Evolutionary conservation across 2,797 vertebrate genomes (phyloP), one percentile per base, ranked within the genome.

Genomic region (Dendrocincla tyrannina): DNA sequence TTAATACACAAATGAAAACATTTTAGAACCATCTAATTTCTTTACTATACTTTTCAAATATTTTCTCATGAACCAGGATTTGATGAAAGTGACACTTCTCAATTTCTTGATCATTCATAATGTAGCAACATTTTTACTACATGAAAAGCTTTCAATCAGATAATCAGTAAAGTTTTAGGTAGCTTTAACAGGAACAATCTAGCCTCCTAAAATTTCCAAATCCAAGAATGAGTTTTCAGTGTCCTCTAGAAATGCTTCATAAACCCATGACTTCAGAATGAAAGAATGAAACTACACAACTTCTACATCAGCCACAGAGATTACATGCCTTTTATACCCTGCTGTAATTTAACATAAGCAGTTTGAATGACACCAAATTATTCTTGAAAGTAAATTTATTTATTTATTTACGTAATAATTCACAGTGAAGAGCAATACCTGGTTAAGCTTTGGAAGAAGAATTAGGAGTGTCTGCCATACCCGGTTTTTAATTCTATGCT

Each of bases 401-500:
- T 19, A 62, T 5, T 14, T 28, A 59, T 55, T 77, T 50, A 41
- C 63, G 41, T 77, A 32, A 55, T 18, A 69, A 42, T 35, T 25
- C 41, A 55, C 11, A 83, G 27, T 9, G 28, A 95, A 84, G 25
- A 58, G 9, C 24, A 89, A 58, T 97, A 99, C 99, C 98, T 98
- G 97, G 91, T 97, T 97, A 74, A 99, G 98, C 94, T 98, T 98
- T 32, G 98, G 99, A 91, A 99, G 98, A 85, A 99, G 95, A 68
- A 99, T 94, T 19, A 99, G 94, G 76, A 99, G 97, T 1, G 98
- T 98, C 97, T 99, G 99, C 99, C 99, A 99, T 4, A 98, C 85
- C 20, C 99, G 94, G 97, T 99, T 99, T 98, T 99, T 99, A 88
- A 99, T 96, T 79, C 99, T 98, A 75, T 99, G 99, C 46, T 99